Base-by-base conservation (phyloP, 1,140 invertebrate species). In the Dolichoris vasculosae region DNA sequence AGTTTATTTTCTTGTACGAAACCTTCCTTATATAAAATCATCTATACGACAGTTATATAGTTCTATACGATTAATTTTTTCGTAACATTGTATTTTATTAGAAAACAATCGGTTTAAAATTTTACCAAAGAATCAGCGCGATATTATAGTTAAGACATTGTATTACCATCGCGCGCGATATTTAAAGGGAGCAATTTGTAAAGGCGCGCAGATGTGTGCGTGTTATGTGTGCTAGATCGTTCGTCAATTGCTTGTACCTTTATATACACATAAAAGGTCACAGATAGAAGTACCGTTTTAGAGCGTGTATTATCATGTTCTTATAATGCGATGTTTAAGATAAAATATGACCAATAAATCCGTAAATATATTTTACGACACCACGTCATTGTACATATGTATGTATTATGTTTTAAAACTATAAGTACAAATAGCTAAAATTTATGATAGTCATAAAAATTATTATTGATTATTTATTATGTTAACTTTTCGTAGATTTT, bases 221-320 rank as follows among this genome's bases (percentile, higher is more conserved):
- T 46, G 26, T 46, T 0, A 46, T 30, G 71, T 75, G 32, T 46
- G 67, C 30, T 35, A 69, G 32, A 69, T 69, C 32, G 32, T 38
- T 69, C 6, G 32, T 69, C 67, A 38, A 38, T 20, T 35, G 9
- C 2, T 69, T 40, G 32, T 38, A 13, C 67, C 17, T 69, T 17
- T 35, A 46, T 46, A 75, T 0, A 7, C 32, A 30, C 30, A 20
- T 51, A 32, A 78, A 78, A 67, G 82, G 63, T 84, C 82, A 78
- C 13, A 75, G 82, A 78, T 84, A 78, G 48, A 84, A 78, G 75
- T 78, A 84, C 75, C 75, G 82, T 78, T 84, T 77, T 51, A 51
- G 26, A 63, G 23, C 75, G 55, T 51, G 55, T 4, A 51, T 69
- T 48, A 64, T 77, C 75, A 30, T 46, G 69, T 79, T 26, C 30